These are phyloP conservation scores for Anneissia japonica DNA, from an alignment of 35 echinoderm and acorn worm genomes.

Conservation along the genomic window DNA sequence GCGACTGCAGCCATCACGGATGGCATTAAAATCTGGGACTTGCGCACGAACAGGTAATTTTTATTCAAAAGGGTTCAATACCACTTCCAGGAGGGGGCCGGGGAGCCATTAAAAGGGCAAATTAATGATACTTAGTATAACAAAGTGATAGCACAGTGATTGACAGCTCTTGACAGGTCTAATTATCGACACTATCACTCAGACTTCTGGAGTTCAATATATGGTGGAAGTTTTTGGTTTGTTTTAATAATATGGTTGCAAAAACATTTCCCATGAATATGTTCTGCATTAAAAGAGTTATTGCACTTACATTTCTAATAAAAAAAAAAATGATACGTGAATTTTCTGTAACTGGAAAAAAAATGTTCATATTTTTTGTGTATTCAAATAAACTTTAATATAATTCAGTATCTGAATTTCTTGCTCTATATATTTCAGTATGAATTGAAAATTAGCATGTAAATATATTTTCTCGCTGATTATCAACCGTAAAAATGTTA, in stretches of 20 bases:
- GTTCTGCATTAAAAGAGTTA: neutral
- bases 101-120: no score
- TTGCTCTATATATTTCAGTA: no score
- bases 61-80: neutral
- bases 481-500: no score
- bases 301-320: neutral
- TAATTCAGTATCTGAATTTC: no score
- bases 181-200: neutral
- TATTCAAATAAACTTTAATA: no score
- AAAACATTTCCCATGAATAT: neutral
- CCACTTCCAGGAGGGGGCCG: neutral
- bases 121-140: no score
- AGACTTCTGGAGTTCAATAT: no score
- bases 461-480: no score
- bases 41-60: constrained; percentile 74
- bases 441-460: no score
- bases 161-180: neutral
- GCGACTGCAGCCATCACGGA: constrained; percentile 79
- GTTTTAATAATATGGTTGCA: neutral
- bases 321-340: neutral
- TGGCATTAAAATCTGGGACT: constrained; percentile 90
- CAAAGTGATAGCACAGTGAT: neutral
- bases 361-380: neutral
- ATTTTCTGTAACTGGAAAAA: neutral
- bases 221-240: neutral